Evolutionary conservation across 2,797 vertebrate species (phyloP).

Genomic region (Lemur catta): DNA sequence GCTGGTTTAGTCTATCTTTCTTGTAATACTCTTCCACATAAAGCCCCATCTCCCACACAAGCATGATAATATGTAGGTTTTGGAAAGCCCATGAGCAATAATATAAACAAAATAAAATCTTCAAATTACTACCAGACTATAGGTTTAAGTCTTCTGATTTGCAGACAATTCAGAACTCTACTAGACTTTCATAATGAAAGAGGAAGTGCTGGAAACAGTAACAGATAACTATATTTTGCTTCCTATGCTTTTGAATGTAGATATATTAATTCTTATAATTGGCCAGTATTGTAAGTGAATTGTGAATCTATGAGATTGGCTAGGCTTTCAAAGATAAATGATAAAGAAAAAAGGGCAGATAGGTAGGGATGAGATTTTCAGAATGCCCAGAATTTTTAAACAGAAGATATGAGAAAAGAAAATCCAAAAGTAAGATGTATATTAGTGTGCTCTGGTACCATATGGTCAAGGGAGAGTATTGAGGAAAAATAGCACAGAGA

Average conservation of each 20-base stretch:
- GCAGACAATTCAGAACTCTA: background rate
- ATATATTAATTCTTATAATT: background rate
- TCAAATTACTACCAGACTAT: background rate
- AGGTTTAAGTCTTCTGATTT: background rate
- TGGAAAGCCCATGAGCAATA: background rate
- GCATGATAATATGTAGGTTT: background rate
- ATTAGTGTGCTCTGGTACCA: background rate
- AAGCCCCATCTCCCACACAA: background rate
- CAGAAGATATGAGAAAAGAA: background rate
- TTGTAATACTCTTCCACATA: background rate
- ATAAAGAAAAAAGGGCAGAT: background rate
- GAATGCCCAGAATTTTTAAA: background rate
- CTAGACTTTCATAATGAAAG: background rate
- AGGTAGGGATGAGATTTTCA: background rate
- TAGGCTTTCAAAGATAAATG: background rate
- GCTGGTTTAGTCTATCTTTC: background rate
- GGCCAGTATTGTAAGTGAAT: background rate
- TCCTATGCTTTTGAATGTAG: background rate
- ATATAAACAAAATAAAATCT: background rate
- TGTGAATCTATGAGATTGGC: background rate
- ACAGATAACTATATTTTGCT: background rate
- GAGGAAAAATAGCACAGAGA: background rate
- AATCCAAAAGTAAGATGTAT: background rate
- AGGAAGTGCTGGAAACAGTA: background rate
- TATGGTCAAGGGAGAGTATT: background rate